Percentiles rank a stretch among this genome's conserved stretches.
Conservation (phyloP, 2,113 vertebrate genomes). For the Lamprotornis superbus region DNA sequence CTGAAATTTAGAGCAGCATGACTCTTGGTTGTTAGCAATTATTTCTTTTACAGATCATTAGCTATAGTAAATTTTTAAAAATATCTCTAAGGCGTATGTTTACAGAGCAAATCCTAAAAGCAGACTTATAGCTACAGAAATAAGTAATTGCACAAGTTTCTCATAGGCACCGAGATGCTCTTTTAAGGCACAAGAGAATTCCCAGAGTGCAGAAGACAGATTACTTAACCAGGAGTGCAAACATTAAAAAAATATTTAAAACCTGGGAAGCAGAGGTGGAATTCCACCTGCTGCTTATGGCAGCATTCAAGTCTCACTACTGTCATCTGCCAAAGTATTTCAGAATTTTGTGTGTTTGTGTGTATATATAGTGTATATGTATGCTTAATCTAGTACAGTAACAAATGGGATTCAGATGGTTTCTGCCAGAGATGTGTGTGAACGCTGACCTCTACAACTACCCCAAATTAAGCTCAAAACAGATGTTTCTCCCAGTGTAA, state of each 20-base stretch:
- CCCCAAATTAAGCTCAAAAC: not conserved
- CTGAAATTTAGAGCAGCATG: not conserved
- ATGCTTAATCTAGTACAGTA: not conserved
- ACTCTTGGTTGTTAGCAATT: not conserved
- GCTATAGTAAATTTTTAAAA: not conserved
- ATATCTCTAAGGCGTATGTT: not conserved
- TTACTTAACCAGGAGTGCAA: constrained; percentile 7
- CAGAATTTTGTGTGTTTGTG: not conserved
- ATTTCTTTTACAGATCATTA: not conserved
- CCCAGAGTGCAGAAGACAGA: not conserved
- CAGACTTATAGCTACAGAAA: not conserved
- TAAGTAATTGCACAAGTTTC: constrained; percentile 23
- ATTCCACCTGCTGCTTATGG: not conserved
- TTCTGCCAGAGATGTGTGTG: not conserved
- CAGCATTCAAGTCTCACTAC: not conserved
- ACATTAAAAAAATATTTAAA: not conserved
- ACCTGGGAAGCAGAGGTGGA: not conserved
- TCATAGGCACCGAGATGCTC: not conserved
- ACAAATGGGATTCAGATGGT: not conserved
- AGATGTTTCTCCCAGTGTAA: not conserved
- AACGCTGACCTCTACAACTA: not conserved
- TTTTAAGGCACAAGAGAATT: constrained; percentile 27
- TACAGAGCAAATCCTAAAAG: constrained; percentile 28
- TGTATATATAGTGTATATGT: not conserved
- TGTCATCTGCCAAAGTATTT: not conserved